A percentile compares a stretch with the other conserved stretches of the same genome.
phyloP scores from a whole-genome alignment of 1,140 invertebrate genomes.

The Cecropterus lyciades region DNA sequence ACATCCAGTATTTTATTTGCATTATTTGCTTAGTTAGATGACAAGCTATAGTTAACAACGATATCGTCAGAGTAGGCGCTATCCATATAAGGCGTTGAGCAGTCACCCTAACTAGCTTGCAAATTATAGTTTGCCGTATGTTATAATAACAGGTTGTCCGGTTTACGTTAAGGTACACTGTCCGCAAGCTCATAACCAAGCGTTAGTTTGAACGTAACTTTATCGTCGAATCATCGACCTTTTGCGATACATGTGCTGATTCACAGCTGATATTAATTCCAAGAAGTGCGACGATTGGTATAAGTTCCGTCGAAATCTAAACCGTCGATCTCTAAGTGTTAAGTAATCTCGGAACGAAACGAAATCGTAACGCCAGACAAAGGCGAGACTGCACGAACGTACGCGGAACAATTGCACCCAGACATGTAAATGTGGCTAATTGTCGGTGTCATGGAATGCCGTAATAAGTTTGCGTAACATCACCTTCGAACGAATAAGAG shows the following conservation, averaged over 20 bases:
- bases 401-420: slow-evolving; percentile 48
- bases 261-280: slow-evolving; percentile 45
- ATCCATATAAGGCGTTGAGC: too few relatives aligned
- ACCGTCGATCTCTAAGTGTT: slow-evolving; percentile 19
- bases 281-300: slow-evolving; percentile 36
- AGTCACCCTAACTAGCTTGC: too few relatives aligned
- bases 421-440: slow-evolving; percentile 62
- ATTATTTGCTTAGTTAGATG: too few relatives aligned
- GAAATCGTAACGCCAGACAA: slow-evolving; percentile 54
- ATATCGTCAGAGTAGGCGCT: too few relatives aligned
- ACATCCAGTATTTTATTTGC: too few relatives aligned
- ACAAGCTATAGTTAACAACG: too few relatives aligned
- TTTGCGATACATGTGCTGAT: slow-evolving; percentile 37
- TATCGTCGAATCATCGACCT: slow-evolving; percentile 5
- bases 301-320: slow-evolving; percentile 29
- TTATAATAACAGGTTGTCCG: too few relatives aligned
- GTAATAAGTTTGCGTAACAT: slow-evolving; percentile 25
- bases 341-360: slow-evolving; percentile 38
- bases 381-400: slow-evolving; percentile 56
- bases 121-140: too few relatives aligned
- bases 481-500: background rate
- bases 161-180: too few relatives aligned
- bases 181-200: background rate
- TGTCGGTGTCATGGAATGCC: slow-evolving; percentile 52
- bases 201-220: background rate